Conservation (phyloP, 2,888 invertebrate species). For the Lepidochitona cinerea region DNA sequence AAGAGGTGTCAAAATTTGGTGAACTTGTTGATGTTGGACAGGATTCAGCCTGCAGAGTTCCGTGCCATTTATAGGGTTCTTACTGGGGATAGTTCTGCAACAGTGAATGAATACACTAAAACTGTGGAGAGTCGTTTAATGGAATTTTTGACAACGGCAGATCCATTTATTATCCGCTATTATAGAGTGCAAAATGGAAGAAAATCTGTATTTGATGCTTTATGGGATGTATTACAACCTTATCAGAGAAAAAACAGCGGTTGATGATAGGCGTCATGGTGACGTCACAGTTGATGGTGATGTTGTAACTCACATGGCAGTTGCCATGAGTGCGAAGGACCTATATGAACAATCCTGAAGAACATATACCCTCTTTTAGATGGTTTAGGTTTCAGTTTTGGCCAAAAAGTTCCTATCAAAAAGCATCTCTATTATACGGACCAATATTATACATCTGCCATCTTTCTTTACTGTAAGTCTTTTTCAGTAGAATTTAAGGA, state of each 20-base stretch:
- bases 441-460: not conserved
- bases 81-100: not conserved
- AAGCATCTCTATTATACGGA: not conserved
- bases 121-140: not conserved
- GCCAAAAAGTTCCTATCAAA: not conserved
- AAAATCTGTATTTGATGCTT: not conserved
- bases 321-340: not conserved
- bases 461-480: not conserved
- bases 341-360: not conserved
- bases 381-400: slow-evolving; percentile 3
- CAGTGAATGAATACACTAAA: not conserved
- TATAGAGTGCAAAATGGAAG: not conserved
- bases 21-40: not conserved
- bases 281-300: not conserved
- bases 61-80: not conserved
- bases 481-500: not conserved
- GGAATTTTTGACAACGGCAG: not conserved
- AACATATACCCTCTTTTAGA: not conserved
- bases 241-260: not conserved
- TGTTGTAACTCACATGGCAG: not conserved
- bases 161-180: not conserved
- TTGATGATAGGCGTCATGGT: not conserved
- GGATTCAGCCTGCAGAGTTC: no score
- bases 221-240: not conserved
- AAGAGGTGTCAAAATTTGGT: not conserved